Evolutionary conservation across 2,113 vertebrate genomes (phyloP).

Genomic region (Melanerpes formicivorus): DNA sequence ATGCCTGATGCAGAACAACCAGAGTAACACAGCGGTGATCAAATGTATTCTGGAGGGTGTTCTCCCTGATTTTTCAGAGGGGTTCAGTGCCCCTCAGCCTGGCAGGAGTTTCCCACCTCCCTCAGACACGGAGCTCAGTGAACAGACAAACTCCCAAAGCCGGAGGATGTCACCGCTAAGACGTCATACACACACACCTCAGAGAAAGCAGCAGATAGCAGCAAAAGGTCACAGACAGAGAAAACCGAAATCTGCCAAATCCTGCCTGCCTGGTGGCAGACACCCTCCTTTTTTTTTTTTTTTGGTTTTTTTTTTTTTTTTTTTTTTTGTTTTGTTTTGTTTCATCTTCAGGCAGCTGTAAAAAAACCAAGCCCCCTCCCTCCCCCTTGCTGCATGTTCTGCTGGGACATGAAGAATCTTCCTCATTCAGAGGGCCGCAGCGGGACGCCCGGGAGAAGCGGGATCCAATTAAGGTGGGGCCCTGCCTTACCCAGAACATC

Average conservation of each 20-base stretch:
- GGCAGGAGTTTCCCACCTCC: background rate
- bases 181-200: rapidly evolving
- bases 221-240: background rate
- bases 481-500: background rate
- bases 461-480: constrained; percentile 15
- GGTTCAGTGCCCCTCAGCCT: background rate
- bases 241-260: background rate
- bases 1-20: background rate
- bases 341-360: background rate
- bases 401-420: background rate
- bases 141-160: background rate
- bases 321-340: background rate
- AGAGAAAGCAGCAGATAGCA: background rate
- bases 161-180: background rate
- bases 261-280: background rate
- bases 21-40: rapidly evolving
- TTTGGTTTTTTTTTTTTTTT: background rate
- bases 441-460: background rate
- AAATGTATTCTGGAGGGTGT: rapidly evolving
- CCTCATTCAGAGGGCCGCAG: background rate
- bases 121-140: rapidly evolving
- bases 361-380: background rate
- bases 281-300: too few species aligned
- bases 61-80: rapidly evolving
- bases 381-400: background rate